Conservation (phyloP, 2,113 vertebrate species). For the Mesitornis unicolor region DNA sequence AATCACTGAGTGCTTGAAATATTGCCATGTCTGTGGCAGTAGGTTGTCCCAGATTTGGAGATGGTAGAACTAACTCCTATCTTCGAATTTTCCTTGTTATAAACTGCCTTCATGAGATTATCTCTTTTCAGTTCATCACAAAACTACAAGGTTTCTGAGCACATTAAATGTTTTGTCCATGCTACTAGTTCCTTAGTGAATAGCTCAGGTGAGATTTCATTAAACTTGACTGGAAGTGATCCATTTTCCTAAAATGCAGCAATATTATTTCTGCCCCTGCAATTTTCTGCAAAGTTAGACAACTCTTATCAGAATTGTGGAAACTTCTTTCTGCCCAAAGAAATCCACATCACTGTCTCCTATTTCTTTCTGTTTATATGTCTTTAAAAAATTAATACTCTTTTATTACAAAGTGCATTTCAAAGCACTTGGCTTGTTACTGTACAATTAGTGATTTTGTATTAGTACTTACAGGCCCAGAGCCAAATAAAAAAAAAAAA, state of each 20-base stretch:
- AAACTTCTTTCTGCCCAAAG: background rate
- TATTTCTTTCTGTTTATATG: background rate
- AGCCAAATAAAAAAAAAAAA: conserved; percentile 27
- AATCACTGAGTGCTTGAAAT: background rate
- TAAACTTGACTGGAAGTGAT: background rate
- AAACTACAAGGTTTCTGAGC: background rate
- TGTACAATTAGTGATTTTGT: conserved; percentile 59
- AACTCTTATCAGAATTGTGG: background rate
- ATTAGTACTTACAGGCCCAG: conserved; percentile 20
- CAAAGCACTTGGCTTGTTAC: conserved; percentile 40
- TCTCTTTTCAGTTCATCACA: background rate
- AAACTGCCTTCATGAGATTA: background rate
- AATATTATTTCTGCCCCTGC: background rate
- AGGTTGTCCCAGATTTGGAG: background rate
- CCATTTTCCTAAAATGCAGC: background rate
- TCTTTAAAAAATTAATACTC: background rate
- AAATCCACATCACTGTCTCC: background rate
- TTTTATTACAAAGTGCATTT: conserved; percentile 35
- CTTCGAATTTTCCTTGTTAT: background rate
- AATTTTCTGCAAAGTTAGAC: background rate
- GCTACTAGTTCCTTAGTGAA: background rate
- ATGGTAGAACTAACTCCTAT: background rate
- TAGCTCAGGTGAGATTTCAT: background rate
- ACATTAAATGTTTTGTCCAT: background rate
- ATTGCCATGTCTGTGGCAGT: background rate